Evolutionary conservation across 2,797 vertebrate genomes (phyloP).

Genomic region (Ateles fusciceps): DNA sequence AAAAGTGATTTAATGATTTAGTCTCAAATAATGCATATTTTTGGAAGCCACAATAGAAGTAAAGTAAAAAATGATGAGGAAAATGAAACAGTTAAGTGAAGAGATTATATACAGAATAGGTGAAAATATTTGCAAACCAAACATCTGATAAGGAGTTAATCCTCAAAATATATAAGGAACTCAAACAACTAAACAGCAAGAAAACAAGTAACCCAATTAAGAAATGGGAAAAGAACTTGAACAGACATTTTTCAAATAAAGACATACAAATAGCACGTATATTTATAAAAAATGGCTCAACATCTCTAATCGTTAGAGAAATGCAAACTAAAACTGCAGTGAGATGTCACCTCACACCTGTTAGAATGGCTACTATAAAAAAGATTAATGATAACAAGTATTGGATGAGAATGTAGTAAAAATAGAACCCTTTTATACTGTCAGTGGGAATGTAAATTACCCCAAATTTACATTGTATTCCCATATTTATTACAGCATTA

Average conservation of each 20-base stretch:
- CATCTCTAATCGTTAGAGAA: not conserved
- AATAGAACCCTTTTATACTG: accelerated
- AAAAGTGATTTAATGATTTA: not conserved
- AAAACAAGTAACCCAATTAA: not conserved
- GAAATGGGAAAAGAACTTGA: not conserved
- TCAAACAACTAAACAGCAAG: not conserved
- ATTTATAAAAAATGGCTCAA: not conserved
- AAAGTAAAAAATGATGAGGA: not conserved
- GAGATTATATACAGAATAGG: not conserved
- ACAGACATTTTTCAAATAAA: not conserved
- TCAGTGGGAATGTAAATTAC: not conserved
- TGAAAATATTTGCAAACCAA: not conserved
- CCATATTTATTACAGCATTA: not conserved
- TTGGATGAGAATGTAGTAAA: not conserved
- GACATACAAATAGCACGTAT: not conserved
- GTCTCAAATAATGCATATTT: not conserved
- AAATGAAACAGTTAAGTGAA: not conserved
- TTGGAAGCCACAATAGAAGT: not conserved
- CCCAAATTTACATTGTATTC: not conserved
- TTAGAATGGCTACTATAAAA: not conserved
- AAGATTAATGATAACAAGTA: not conserved
- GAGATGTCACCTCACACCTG: not conserved
- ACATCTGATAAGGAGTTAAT: not conserved
- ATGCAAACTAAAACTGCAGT: not conserved
- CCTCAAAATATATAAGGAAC: not conserved